Evolutionary conservation across 2,888 invertebrate species (phyloP).

Genomic region (Drosophila bunnanda): DNA sequence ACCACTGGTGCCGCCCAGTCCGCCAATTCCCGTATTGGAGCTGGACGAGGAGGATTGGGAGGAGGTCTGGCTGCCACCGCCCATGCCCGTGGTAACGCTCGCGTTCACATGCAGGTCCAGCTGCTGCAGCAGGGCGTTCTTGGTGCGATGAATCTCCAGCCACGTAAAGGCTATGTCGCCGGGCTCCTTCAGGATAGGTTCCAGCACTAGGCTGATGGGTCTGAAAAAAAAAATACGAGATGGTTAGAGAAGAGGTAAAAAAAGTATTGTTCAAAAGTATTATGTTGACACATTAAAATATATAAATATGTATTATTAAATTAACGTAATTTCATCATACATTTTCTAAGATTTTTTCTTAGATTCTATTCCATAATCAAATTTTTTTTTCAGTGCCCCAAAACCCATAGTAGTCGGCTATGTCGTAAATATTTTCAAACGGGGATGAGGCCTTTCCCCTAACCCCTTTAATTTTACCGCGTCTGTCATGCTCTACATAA

Average conservation of each 20-base stretch:
- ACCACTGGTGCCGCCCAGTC: constrained; percentile 54
- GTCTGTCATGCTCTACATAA: constrained; percentile 61
- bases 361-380: too few species aligned
- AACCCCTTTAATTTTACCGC: background rate
- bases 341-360: too few species aligned
- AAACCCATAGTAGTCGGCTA: constrained; percentile 20
- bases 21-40: constrained; percentile 24
- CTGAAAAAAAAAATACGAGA: constrained; percentile 71
- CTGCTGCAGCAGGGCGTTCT: constrained; percentile 87
- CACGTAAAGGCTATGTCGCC: constrained; percentile 91
- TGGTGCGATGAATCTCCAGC: constrained; percentile 89
- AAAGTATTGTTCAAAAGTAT: too few species aligned
- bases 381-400: background rate
- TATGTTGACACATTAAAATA: background rate
- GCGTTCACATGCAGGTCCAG: constrained; percentile 85
- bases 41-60: constrained; percentile 25
- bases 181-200: constrained; percentile 90
- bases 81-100: constrained; percentile 75
- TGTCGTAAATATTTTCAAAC: constrained; percentile 59
- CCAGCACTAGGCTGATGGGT: constrained; percentile 88
- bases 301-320: too few species aligned
- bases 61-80: constrained; percentile 52
- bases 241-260: background rate
- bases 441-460: background rate
- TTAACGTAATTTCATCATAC: background rate